These are phyloP conservation scores for Ectemnius lituratus DNA, from an alignment of 2,888 invertebrate species.

Conservation along the genomic window DNA sequence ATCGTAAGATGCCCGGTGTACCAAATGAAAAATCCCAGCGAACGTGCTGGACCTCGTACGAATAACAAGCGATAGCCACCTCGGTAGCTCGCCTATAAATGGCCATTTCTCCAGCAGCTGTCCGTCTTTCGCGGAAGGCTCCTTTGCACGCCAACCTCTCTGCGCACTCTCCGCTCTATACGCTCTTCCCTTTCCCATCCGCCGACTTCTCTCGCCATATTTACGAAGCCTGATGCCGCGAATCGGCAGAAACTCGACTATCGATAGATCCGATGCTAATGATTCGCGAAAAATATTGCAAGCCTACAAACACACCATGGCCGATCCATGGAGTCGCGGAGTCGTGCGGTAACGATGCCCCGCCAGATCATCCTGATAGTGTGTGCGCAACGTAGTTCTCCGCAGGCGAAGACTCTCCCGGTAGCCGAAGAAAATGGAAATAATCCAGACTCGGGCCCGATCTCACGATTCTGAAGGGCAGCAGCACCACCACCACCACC, in stretches of 20 bases:
- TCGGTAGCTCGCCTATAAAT: slow-evolving; percentile 55
- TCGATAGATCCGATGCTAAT: slow-evolving; percentile 40
- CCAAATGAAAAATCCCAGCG: slow-evolving; percentile 63
- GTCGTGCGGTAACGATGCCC: slow-evolving; percentile 1
- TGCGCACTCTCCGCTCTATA: background rate
- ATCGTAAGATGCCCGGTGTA: slow-evolving; percentile 63
- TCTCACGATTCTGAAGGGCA: background rate
- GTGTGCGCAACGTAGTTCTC: background rate
- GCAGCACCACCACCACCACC: background rate
- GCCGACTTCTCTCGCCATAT: slow-evolving; percentile 33
- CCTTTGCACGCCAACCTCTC: slow-evolving; percentile 2
- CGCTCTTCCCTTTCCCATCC: slow-evolving; percentile 25
- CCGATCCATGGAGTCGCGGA: background rate
- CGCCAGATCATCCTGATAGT: background rate
- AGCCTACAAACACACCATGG: background rate
- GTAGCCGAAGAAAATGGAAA: too few relatives aligned
- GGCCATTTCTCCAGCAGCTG: slow-evolving; percentile 46
- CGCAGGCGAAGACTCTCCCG: too few relatives aligned
- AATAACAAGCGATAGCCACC: slow-evolving; percentile 64
- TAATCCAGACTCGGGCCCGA: background rate
- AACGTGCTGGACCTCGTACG: slow-evolving; percentile 62
- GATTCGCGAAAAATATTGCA: slow-evolving; percentile 30
- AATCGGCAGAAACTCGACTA: slow-evolving; percentile 19
- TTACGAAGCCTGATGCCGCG: slow-evolving; percentile 28
- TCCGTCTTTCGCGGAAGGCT: slow-evolving; percentile 51